Base-by-base conservation (phyloP, 2,113 vertebrate species). In the Gnathonemus longibarbis region DNA sequence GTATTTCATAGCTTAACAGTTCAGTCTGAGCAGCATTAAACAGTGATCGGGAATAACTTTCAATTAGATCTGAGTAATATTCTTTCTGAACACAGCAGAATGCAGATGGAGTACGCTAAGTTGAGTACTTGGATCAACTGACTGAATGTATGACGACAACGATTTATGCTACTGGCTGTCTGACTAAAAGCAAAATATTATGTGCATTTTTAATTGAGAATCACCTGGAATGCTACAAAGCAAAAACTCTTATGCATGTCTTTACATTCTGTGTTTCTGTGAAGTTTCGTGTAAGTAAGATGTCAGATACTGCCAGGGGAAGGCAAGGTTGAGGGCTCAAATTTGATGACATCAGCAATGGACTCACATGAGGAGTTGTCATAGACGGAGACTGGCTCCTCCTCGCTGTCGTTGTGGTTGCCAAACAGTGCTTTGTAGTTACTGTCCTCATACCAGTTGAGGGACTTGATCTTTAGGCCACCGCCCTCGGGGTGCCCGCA, bases 381-480 rank as follows among this genome's bases (percentile, higher is more conserved):
- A 21, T 96, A 96, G 39, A 91, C 0, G 0, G 94, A 92, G 86
- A 93, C 90, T 0, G 93, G 93, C 88, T 98, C 97, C 27, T 98
- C 98, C 87, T 99, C 97, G 77, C 97, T 96, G 0, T 95, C 94
- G 91, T 96, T 96, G 92, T 99, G 94, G 93, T 94, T 95, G 84
- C 96, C 96, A 15, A 99, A 99, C 7, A 99, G 92, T 1, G 98
- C 98, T 93, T 99, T 99, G 95, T 99, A 99, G 95, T 99, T 99
- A 92, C 98, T 97, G 94, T 99, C 98, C 91, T 99, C 98, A 0
- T 99, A 99, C 98, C 98, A 99, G 94, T 99, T 99, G 89, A 99
- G 97, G 19, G 98, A 99, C 92, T 99, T 99, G 93, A 99, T 99
- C 95, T 99, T 99, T 83, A 99, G 96, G 0, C 98, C 98, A 10